Evolutionary conservation across 2,113 vertebrate species (phyloP).

Genomic region (Lophura nycthemera): DNA sequence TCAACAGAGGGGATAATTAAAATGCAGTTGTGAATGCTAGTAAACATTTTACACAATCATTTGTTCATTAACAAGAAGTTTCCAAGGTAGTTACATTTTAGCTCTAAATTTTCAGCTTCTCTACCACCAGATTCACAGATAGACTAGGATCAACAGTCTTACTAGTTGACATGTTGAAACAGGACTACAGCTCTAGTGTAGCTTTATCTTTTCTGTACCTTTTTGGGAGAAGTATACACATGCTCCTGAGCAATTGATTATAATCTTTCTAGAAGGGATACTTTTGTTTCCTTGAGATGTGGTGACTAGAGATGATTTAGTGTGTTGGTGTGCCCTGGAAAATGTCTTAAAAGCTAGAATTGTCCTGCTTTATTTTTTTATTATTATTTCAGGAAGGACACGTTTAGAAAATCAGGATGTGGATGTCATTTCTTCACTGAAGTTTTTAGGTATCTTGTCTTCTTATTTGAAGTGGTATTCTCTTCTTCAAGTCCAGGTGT

Average conservation of each 20-base stretch:
- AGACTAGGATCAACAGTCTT: not conserved
- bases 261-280: not conserved
- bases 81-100: not conserved
- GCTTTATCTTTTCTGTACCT: not conserved
- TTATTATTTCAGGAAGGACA: not conserved
- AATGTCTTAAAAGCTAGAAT: not conserved
- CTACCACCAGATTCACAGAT: not conserved
- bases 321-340: not conserved
- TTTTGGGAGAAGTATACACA: not conserved
- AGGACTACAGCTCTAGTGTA: not conserved
- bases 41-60: not conserved
- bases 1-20: conserved; percentile 10
- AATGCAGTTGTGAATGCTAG: not conserved
- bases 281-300: not conserved
- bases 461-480: not conserved
- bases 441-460: not conserved
- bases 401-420: not conserved
- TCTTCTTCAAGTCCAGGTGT: not conserved
- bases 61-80: not conserved
- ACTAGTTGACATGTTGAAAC: not conserved
- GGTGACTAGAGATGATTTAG: not conserved
- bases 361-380: not conserved
- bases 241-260: not conserved
- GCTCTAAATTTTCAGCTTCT: not conserved
- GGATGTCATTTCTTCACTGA: not conserved